Base-by-base conservation (phyloP, 2,797 vertebrate species). In the Spatula versicolor region DNA sequence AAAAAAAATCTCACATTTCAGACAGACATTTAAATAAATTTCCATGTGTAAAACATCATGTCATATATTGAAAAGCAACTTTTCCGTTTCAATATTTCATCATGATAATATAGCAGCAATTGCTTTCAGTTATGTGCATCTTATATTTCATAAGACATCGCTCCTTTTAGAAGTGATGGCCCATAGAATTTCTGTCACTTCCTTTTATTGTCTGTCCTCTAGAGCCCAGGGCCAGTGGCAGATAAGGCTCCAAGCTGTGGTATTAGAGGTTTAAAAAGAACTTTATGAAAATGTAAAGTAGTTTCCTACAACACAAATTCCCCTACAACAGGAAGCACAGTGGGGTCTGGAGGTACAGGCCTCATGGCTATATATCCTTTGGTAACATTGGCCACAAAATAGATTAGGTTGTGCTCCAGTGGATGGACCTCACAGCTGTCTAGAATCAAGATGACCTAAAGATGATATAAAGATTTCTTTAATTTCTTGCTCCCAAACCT, bases 271-370 rank as follows among this genome's bases (percentile, higher is more conserved):
- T 9, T 35, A 39, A 45, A 52, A 71, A 77, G 15, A n/a, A 3
- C n/a, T 89, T 69, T 33, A 54, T 31, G 28, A 56, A 90, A 60
- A 3, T 28, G 5, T 43, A 10, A 62, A 59, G 48, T 2, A 78
- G 7, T 22, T 91, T 90, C 37, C 60, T 63, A 30, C 37, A 30
- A 63, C 12, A 41, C 26, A 10, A 41, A 41, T 20, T 41, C 28
- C 13, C n/a, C 30, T 71, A 25, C 4, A 54, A 20, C 9, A 59
- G 22, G 52, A 58, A 20, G 3, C 10, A 45, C 25, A 7, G 11
- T 0, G 0, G 4, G 16, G 8, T 33, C 1, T 1, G 31, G 7
- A 45, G 10, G 18, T 30, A 45, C 5, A 67, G 31, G 7, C 5
- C 50, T 2, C 10, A 33, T 37, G 8, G 8, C 10, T 73, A 3